Percentiles rank a stretch among this genome's conserved stretches.
These are phyloP conservation scores for Belgica antarctica DNA, from an alignment of 2,888 invertebrate genomes.

Conservation along the genomic window DNA sequence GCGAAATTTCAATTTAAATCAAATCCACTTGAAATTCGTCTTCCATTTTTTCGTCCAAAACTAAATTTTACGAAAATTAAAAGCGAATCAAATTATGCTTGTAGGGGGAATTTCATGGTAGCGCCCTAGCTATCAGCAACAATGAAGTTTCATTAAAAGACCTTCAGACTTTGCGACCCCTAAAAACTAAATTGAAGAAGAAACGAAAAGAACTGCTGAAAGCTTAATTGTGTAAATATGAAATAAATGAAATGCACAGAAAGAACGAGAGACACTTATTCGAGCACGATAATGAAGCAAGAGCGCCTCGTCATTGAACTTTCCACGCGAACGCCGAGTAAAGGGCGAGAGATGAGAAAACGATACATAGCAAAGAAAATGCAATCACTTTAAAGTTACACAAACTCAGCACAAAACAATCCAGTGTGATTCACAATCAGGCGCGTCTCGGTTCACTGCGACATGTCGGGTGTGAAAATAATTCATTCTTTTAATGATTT, in stretches of 20 bases:
- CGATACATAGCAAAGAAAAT: no score
- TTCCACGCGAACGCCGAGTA: background rate
- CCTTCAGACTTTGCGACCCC: background rate
- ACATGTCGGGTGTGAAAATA: constrained; percentile 1
- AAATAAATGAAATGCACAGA: constrained; percentile 8
- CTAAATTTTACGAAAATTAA: background rate
- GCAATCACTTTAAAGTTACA: background rate
- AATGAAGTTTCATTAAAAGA: background rate
- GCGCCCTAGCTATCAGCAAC: background rate
- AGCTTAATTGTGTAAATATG: constrained; percentile 22
- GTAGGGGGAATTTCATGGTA: background rate
- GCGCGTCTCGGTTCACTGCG: background rate
- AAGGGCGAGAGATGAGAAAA: background rate
- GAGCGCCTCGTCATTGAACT: background rate
- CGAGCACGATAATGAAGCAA: background rate
- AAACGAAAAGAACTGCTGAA: background rate
- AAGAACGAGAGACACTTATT: background rate
- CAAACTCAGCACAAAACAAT: background rate
- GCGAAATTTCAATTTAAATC: background rate
- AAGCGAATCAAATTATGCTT: background rate
- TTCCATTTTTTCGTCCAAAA: background rate
- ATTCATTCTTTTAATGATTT: background rate
- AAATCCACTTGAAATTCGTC: background rate
- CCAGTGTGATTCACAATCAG: background rate
- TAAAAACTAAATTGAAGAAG: background rate